Percentiles rank a stretch among this genome's conserved stretches.
phyloP scores from a whole-genome alignment of 2,797 vertebrate species.

The Agapornis canus region DNA sequence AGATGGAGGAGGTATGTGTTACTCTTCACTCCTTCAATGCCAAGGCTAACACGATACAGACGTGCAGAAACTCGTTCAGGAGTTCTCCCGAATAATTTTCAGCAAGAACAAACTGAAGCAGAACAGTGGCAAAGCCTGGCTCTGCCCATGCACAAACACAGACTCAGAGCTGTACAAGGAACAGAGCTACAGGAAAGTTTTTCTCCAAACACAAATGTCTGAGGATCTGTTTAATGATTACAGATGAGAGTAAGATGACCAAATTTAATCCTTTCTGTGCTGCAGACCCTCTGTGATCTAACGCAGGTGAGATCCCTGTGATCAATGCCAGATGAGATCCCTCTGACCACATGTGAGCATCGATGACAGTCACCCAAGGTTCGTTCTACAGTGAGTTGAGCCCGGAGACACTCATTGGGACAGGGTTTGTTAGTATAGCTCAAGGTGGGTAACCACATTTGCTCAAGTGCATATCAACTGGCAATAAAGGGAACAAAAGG shows the following conservation, averaged over 20 bases:
- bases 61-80: neutral
- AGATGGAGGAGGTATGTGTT: slow-evolving; percentile 57
- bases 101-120: neutral
- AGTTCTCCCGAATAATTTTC: neutral
- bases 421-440: neutral
- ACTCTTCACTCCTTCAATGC: slow-evolving; percentile 45
- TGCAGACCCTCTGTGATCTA: neutral
- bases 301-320: neutral
- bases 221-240: neutral
- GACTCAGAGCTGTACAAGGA: neutral
- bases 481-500: neutral
- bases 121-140: neutral
- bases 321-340: neutral
- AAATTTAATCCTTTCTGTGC: neutral
- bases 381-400: neutral
- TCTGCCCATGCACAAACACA: neutral
- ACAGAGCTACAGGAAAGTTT: neutral
- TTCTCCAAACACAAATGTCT: neutral
- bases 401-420: neutral
- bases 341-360: neutral
- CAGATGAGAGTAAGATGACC: neutral
- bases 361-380: neutral
- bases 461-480: neutral
- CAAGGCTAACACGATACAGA: neutral
- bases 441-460: neutral